These are phyloP conservation scores for Gortyna flavago DNA, from an alignment of 2,888 invertebrate genomes.

Conservation along the genomic window DNA sequence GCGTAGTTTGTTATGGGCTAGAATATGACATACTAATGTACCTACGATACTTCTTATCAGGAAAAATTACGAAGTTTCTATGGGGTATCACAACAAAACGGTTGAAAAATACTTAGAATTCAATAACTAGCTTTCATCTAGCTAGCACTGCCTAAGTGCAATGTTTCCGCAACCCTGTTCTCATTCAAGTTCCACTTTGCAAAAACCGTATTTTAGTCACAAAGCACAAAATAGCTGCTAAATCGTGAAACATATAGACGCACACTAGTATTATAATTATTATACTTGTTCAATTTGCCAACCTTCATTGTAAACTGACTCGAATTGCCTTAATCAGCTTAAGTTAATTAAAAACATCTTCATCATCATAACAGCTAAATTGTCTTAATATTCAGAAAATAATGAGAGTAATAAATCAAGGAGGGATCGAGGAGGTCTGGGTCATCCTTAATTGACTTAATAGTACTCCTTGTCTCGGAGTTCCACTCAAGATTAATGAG, in stretches of 20 bases:
- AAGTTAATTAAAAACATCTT: constrained; percentile 26
- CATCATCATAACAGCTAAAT: constrained; percentile 31
- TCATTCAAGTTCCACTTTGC: neutral
- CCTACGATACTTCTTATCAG: neutral
- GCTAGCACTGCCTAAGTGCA: neutral
- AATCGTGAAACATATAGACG: neutral
- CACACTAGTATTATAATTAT: neutral
- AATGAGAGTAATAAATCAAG: constrained; percentile 52
- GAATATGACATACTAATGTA: neutral
- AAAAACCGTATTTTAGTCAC: neutral
- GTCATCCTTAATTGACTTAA: constrained; percentile 54
- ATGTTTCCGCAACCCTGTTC: neutral
- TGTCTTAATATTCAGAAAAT: constrained; percentile 40
- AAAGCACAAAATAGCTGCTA: neutral
- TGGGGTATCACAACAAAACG: neutral
- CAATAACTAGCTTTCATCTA: neutral
- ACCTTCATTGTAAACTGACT: constrained; percentile 5
- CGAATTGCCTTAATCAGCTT: constrained; percentile 14
- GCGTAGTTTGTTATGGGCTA: neutral
- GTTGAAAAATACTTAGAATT: neutral
- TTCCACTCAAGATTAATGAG: constrained; percentile 53
- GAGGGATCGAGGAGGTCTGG: constrained; percentile 23
- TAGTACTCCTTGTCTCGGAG: constrained; percentile 37
- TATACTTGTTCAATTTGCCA: neutral
- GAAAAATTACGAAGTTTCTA: neutral